Evolutionary conservation across 2,113 vertebrate species (phyloP).

Genomic region (Syrrhaptes paradoxus): DNA sequence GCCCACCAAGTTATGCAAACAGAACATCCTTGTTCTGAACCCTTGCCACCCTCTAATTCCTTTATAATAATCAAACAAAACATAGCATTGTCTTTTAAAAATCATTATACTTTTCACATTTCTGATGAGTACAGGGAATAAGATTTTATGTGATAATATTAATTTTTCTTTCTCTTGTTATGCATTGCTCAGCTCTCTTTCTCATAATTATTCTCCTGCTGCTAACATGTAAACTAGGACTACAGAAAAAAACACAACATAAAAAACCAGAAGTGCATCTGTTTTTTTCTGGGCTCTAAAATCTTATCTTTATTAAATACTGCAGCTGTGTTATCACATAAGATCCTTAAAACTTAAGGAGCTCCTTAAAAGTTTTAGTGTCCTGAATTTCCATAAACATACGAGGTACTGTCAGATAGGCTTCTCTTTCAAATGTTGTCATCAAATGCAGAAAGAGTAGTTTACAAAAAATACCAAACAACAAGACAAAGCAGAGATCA

Average conservation of each 20-base stretch:
- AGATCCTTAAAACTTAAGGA: background rate
- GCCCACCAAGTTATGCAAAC: background rate
- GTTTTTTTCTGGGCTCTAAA: background rate
- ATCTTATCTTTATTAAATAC: background rate
- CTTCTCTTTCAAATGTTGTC: background rate
- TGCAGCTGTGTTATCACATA: background rate
- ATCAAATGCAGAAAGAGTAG: background rate
- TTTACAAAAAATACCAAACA: background rate
- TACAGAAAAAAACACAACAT: background rate
- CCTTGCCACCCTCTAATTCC: background rate
- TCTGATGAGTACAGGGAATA: background rate
- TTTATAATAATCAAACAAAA: background rate
- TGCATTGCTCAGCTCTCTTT: background rate
- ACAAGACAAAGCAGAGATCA: background rate
- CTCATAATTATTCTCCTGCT: background rate
- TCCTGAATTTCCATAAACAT: background rate
- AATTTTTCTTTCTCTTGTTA: background rate
- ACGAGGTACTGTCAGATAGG: background rate
- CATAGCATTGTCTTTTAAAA: background rate
- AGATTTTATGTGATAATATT: background rate
- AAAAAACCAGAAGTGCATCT: background rate
- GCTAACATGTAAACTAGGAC: background rate
- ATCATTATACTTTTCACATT: background rate
- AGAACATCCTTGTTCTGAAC: background rate
- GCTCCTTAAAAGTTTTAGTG: background rate